Base-by-base conservation (phyloP, 2,888 invertebrate genomes). In the Mantis religiosa region DNA sequence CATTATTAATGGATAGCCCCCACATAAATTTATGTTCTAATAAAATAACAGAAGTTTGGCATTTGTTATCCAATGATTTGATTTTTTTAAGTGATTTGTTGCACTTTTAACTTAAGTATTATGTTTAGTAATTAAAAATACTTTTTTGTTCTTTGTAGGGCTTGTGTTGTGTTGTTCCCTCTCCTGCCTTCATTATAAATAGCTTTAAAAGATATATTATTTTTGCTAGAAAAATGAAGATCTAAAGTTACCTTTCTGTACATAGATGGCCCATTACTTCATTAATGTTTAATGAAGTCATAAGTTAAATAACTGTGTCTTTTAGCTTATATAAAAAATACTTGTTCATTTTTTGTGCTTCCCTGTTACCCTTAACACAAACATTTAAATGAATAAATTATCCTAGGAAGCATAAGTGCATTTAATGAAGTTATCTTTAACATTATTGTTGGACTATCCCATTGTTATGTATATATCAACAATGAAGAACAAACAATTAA, bases 1-100 rank as follows among this genome's bases (percentile, higher is more conserved):
- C 88, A 85, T 85, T 88, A 88, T 85, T 88, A 25, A 88, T 88
- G 88, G 85, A 88, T 88, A 71, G 34, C 88, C 88, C 30, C 84
- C 84, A 41, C 28, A 54, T 47, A 84, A n/a, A 85, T 30, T 84
- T 85, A 54, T 88, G 30, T 88, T 85, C 20, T 27, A 27, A 27
- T 34, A 85, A 85, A 27, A 34, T 85, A 27, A 47, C 28, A 30
- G 34, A 34, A 27, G 41, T 47, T 47, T 85, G 27, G n/a, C 28
- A 83, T 85, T 34, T 85, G 20, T 85, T 27, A n/a, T 85, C 41
- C 85, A 85, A 27, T 85, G 85, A 41, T 85, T 85, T 85, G 41
- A 30, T 85, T 85, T 85, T 34, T 27, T 34, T 28, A 25, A 27
- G 9, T 34, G 20, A 30, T n/a, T 85, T 30, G 85, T 71, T 71